Base-by-base conservation (phyloP, 1,140 invertebrate species). In the Diprion similis region DNA sequence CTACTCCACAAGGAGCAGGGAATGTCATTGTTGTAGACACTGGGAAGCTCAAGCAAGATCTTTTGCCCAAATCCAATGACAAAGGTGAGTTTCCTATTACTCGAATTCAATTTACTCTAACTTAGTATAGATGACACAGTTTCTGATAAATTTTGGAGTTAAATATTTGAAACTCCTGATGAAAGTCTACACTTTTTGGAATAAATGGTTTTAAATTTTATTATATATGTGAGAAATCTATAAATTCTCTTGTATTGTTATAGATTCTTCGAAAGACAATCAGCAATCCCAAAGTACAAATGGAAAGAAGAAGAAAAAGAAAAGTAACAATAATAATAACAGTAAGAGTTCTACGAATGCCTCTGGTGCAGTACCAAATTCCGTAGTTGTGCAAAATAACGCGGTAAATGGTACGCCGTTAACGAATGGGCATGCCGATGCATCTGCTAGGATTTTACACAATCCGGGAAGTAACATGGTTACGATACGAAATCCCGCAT, bases 401-500 rank as follows among this genome's bases (percentile, higher is more conserved):
- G n/a, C 46, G 70, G 69, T 8, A 47, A 75, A 66, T 45, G 24
- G 19, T 46, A 73, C 73, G 1, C 75, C 68, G 69, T 46, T 24
- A 11, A 71, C 45, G 3, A 75, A 45, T 66, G 66, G 46, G 24
- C 37, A 71, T 1, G 47, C 46, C 11, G 83, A 84, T 11, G 83
- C 86, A 4, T 78, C 83, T 0, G 87, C 87, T 7, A 80, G 82
- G 37, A 88, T 87, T 69, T 71, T 86, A 47, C 87, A 87, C 68
- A 87, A 87, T 73, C 86, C 87, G 0, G 76, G 85, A n/a, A 87
- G 91, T 6, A 92, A 92, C 75, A 94, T 94, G 89, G 92, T 95
- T 18, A 95, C 93, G 0, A 89, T 94, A 24, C 88, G 93, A 8
- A 95, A 95, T 83, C 93, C 93, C 0, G 86, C 86, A 0, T 88